Evolutionary conservation across 2,888 invertebrate genomes (phyloP), one percentile per base, ranked within the genome.

Genomic region (Acanthacorydalis orientalis): DNA sequence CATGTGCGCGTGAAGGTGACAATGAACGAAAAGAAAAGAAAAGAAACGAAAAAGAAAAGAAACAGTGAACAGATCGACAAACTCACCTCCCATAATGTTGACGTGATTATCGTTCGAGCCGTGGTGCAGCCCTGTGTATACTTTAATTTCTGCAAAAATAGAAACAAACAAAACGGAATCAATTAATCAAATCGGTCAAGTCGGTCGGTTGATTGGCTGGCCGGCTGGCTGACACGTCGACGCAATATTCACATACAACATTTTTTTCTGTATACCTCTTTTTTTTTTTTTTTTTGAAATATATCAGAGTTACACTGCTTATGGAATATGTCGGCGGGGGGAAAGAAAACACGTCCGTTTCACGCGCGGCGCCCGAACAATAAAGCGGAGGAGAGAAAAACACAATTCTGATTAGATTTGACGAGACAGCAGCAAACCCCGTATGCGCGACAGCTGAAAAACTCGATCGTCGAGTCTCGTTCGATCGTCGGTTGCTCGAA

Each of bases 51-150:
- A n/a, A n/a, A n/a, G n/a, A n/a, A n/a, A n/a, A n/a, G n/a, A n/a
- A 23, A 23, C 23, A 23, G 23, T 23, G 23, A 23, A 23, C 23
- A 4, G 23, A 23, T 23, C 23, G 23, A 23, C 23, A 31, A 48
- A 57, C 64, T 65, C 58, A 68, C 68, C 68, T 58, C 65, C 68
- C 38, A 65, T 60, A 53, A 67, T 62, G 56, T 64, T 64, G 51
- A 67, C 61, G 50, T 65, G 66, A 56, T 65, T 65, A 56, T 65
- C 64, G 49, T 53, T 56, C 50, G 56, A 53, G 46, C 56, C 57
- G 48, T 62, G 63, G 48, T 65, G 60, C 50, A 62, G 62, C 51
- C 64, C 63, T 37, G 66, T 64, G 49, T 64, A 64, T 48, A 67
- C 61, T 59, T 66, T 67, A 52, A 67, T 67, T 61, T 67, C 67